Base-by-base conservation (phyloP, 2,797 vertebrate species). In the Odontamblyopus lacepedii region DNA sequence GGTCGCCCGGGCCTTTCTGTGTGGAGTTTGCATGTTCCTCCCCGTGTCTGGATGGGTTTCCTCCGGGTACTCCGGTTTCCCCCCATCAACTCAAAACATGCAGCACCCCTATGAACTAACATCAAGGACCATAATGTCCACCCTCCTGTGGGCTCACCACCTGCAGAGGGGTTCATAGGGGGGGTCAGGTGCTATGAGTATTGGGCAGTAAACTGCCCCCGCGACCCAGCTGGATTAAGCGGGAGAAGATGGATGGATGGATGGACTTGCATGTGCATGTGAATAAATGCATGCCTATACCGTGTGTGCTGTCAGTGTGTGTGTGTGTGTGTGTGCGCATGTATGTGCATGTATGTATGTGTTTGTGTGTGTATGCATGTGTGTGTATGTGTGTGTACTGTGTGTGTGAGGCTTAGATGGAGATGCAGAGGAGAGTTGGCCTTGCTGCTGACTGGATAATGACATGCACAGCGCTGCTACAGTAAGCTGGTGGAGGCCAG, bases 361-460 rank as follows among this genome's bases (percentile, higher is more conserved):
- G 64, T 76, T 82, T 7, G 35, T 87, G 87, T 85, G 71, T 64
- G 66, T 68, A 76, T 57, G 64, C 74, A 83, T 70, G 3, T 1
- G 29, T 79, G 55, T 78, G 63, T 81, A 72, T 73, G 76, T 84
- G 64, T 81, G 76, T 70, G 80, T 83, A 80, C 82, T 64, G 23
- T 23, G 23, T 23, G 23, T 23, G 23, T 23, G 70, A 48, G 83
- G 71, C 74, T 74, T 69, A 68, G 53, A 78, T 69, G 63, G 75
- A 79, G 76, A 83, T 78, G 85, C 74, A 83, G 83, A 70, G 81
- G 82, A 80, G 81, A 81, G 85, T 79, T 78, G 81, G 81, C 76
- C 72, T 74, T 91, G 91, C 92, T 95, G 90, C 92, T 95, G 90
- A 95, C 89, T 95, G 88, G 91, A 92, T 95, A 95, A 95, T 94